Percentiles rank a stretch among this genome's conserved stretches.
phyloP scores from a whole-genome alignment of 2,888 invertebrate genomes.

The Drosophila paucipuncta region DNA sequence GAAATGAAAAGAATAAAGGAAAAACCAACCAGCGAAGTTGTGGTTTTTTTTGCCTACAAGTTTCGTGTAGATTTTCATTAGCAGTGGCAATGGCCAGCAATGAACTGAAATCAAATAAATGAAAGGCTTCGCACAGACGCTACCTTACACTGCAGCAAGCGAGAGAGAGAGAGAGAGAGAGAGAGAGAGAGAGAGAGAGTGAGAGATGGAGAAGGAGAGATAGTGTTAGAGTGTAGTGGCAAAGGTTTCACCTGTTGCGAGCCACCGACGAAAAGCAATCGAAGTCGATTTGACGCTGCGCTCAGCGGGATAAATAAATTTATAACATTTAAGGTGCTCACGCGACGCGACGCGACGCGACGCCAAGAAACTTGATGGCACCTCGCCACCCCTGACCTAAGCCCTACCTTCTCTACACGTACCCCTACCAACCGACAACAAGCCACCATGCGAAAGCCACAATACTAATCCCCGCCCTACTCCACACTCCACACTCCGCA shows the following conservation, averaged over 20 bases:
- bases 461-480: slow-evolving; percentile 23
- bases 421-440: background rate
- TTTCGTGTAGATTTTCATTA: slow-evolving; percentile 79
- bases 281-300: slow-evolving; percentile 67
- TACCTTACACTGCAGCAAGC: slow-evolving; percentile 6
- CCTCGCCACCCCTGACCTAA: background rate
- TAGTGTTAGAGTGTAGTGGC: background rate
- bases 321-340: slow-evolving; percentile 75
- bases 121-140: slow-evolving; percentile 32
- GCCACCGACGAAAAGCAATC: slow-evolving; percentile 62
- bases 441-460: slow-evolving; percentile 21
- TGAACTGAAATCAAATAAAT: slow-evolving; percentile 69
- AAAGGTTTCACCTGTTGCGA: slow-evolving; percentile 64
- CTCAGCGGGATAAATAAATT: slow-evolving; percentile 75
- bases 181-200: background rate
- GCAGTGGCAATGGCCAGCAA: slow-evolving; percentile 62
- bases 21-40: background rate
- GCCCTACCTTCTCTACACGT: background rate
- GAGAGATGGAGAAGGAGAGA: background rate
- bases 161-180: background rate
- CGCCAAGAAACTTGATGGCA: slow-evolving; percentile 36
- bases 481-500: background rate
- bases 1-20: slow-evolving; percentile 3
- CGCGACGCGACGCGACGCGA: slow-evolving; percentile 57
- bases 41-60: slow-evolving; percentile 50